Evolutionary conservation across 2,888 invertebrate species (phyloP), one percentile per base, ranked within the genome.

Genomic region (Dryocosmus kuriphilus): DNA sequence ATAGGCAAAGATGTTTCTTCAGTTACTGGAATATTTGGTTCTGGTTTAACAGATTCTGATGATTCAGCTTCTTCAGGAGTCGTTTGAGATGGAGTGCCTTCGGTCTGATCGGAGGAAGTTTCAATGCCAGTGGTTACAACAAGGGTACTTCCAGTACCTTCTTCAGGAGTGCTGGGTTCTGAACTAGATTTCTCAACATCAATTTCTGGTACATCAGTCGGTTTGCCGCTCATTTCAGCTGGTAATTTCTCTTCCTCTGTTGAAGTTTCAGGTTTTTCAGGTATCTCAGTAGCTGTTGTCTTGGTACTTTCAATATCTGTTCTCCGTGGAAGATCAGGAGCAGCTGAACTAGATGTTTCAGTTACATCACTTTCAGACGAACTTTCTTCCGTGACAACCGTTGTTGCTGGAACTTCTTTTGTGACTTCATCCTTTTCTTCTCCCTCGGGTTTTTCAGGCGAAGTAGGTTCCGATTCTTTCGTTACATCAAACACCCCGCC

Each of bases 301-400:
- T 41, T 65, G 14, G 51, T 35, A 8, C 41, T 32, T 79, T 62
- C 76, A 55, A 46, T 46, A 78, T 81, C 84, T 61, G 80, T 75
- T 57, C 78, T 82, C 78, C 85, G 82, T 62, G 81, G 38, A 24
- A 73, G 27, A 16, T 62, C 46, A 57, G 74, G 57, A 67, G 81
- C 76, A 57, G 75, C 82, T 65, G 77, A 60, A 60, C 67, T 74
- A 7, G 27, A 30, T 19, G 24, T 32, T 7, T 77, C 75, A 24
- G 7, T 75, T 51, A 62, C 75, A 9, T 65, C 27, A 41, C 41
- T 6, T 41, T 16, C 80, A 19, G 65, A 78, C 16, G 76, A 46
- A 75, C 77, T 80, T 74, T 80, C 81, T 79, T 67, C 57, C 73
- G 60, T 60, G 16, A 16, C 27, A 6, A 2, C 24, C 11, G 57